These are phyloP conservation scores for Eugnorisma glareosa DNA, from an alignment of 2,888 invertebrate species.

Conservation along the genomic window DNA sequence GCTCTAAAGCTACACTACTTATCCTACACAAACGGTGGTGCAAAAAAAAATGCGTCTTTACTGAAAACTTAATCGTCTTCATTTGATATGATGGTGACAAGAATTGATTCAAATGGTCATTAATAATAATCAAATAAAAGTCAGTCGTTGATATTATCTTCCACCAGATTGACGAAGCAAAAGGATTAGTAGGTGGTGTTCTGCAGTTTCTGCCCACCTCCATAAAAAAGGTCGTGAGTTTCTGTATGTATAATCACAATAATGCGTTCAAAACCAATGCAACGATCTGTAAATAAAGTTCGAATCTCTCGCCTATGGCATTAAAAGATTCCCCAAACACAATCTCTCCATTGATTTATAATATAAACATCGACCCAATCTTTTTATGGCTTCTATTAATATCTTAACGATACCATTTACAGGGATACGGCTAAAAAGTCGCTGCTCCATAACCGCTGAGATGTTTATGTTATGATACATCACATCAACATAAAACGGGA, in stretches of 20 bases:
- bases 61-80: neutral
- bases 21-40: neutral
- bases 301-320: conserved; percentile 21
- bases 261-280: conserved; percentile 16
- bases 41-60: neutral
- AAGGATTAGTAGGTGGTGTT: neutral
- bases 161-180: neutral
- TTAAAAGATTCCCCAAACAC: conserved; percentile 55
- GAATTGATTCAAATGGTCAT: neutral
- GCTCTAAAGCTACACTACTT: neutral
- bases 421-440: conserved; percentile 56
- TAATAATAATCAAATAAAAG: neutral
- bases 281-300: conserved; percentile 14
- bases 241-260: neutral
- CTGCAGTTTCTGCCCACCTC: neutral
- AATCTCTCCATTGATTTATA: conserved; percentile 59
- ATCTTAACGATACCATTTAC: conserved; percentile 63
- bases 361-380: conserved; percentile 56
- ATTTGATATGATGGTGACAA: neutral
- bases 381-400: conserved; percentile 65
- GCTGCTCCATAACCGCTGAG: conserved; percentile 57
- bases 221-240: neutral
- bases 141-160: neutral
- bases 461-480: conserved; percentile 65
- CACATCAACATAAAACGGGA: conserved; percentile 69